phyloP scores from a whole-genome alignment of 2,797 vertebrate genomes.

The Acomys russatus region DNA sequence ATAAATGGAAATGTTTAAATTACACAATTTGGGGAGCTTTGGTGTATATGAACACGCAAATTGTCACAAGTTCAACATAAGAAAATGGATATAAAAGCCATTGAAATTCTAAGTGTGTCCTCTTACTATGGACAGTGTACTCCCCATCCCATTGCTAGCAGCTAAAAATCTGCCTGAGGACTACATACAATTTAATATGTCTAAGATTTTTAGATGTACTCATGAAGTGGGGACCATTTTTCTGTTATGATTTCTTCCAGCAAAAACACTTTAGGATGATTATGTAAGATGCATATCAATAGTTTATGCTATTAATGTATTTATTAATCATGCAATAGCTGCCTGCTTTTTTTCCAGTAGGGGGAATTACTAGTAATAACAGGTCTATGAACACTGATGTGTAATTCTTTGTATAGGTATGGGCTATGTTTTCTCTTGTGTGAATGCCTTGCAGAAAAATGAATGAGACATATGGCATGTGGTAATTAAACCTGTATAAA shows the following conservation, averaged over 20 bases:
- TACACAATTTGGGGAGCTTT: not conserved
- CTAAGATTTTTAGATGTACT: constrained; percentile 3
- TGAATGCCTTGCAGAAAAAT: not conserved
- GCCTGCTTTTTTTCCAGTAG: not conserved
- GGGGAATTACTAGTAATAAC: not conserved
- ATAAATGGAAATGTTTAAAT: constrained; percentile 5
- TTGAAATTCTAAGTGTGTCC: not conserved
- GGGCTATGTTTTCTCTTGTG: not conserved
- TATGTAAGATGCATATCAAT: not conserved
- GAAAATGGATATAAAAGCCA: not conserved
- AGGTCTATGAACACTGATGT: not conserved
- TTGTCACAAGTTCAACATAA: not conserved
- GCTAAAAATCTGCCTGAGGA: not conserved
- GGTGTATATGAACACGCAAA: not conserved
- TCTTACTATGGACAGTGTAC: not conserved
- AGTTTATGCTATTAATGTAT: not conserved
- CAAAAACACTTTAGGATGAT: not conserved
- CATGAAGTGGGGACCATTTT: not conserved
- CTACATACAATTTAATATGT: not conserved
- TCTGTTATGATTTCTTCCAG: not conserved
- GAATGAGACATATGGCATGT: not conserved
- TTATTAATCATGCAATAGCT: not conserved
- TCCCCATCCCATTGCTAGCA: not conserved
- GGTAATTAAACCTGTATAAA: not conserved
- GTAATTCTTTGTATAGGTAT: not conserved